Base-by-base conservation (phyloP, 2,113 vertebrate genomes). In the Alethe diademata region DNA sequence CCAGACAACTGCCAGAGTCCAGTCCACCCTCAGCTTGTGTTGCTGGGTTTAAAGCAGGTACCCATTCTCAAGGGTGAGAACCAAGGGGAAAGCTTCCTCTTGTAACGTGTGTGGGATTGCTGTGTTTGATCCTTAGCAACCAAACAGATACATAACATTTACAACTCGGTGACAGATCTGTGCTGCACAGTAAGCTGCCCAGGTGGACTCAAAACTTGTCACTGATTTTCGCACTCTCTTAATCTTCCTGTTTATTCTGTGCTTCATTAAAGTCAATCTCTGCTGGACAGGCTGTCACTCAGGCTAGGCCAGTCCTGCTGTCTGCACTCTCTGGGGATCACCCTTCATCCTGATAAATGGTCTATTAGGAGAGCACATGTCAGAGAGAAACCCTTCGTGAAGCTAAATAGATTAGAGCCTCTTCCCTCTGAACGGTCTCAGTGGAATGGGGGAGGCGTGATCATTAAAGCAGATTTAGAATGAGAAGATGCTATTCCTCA, bases 181-280 rank as follows among this genome's bases (percentile, higher is more conserved):
- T 94, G 95, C 96, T 93, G 93, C 73, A 40, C 88, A 66, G 73
- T 92, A 75, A 94, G 94, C 74, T 87, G 81, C 92, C 94, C 86
- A 97, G 95, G 95, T 97, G 95, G 96, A 95, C 96, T 91, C 95
- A 86, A 94, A 98, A 96, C 94, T 97, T 98, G 98, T 98, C 97
- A 97, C 94, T 85, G 96, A 73, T 96, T 97, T 97, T 92, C 96
- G 90, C 95, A 90, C 91, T 92, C 94, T 97, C 97, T 98, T 98
- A 97, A 98, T 98, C 97, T 97, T 98, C 93, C 97, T 98, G 96
- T 98, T 98, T 98, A 97, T 98, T 97, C 97, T 94, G 88, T 92
- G 97, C 97, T 98, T 98, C 97, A 98, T 98, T 98, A 98, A 97
- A 98, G 97, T 97, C 97, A 97, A 78, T 98, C 97, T 98, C 95